Evolutionary conservation across 2,113 vertebrate species (phyloP).

Genomic region (Coptodon rendalli): DNA sequence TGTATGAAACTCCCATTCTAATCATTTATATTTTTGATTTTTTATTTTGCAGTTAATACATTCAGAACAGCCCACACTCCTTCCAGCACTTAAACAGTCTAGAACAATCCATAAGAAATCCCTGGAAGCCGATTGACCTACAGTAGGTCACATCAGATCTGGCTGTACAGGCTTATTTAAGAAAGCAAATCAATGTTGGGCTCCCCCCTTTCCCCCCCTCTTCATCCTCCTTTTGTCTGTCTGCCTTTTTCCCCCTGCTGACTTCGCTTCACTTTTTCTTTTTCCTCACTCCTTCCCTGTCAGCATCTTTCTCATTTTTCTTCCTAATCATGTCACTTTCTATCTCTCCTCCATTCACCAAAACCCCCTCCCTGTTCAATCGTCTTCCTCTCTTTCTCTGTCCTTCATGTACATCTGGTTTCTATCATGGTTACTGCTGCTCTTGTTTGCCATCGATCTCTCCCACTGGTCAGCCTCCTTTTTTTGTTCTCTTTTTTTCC

Average conservation of each 20-base stretch:
- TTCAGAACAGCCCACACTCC: not conserved
- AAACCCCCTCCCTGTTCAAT: not conserved
- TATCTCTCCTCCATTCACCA: not conserved
- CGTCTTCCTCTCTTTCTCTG: not conserved
- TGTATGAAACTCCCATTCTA: not conserved
- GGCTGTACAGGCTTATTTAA: slow-evolving; percentile 12
- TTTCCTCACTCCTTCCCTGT: not conserved
- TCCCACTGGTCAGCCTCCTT: slow-evolving; percentile 33
- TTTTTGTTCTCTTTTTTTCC: not conserved
- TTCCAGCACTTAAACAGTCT: not conserved
- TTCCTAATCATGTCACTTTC: slow-evolving; percentile 7
- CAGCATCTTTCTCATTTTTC: not conserved
- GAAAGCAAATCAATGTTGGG: slow-evolving; percentile 24
- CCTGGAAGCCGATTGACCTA: not conserved
- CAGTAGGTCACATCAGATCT: slow-evolving; percentile 20
- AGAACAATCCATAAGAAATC: not conserved
- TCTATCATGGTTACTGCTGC: slow-evolving; percentile 54
- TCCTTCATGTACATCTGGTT: slow-evolving; percentile 61
- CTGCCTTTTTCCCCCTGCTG: not conserved
- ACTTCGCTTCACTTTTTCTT: not conserved
- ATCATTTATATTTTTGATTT: not conserved
- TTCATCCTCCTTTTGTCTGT: slow-evolving; percentile 11
- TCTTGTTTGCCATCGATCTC: slow-evolving; percentile 59
- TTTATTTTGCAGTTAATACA: not conserved
- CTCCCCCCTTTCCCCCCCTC: not conserved